Evolutionary conservation across 2,888 invertebrate genomes (phyloP).

Genomic region (Brachyptera putata): DNA sequence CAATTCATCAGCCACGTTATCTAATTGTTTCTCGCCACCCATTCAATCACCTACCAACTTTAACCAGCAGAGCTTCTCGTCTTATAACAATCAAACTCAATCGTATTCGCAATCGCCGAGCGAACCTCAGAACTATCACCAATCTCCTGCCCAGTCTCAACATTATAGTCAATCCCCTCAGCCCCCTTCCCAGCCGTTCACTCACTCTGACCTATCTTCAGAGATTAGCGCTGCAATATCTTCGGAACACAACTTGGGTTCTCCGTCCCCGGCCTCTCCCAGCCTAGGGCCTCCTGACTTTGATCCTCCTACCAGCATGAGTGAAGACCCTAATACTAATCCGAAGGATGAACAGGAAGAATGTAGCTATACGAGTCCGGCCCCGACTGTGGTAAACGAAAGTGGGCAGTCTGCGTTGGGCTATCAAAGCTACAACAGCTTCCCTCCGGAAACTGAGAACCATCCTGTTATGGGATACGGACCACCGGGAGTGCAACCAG

Average conservation of each 20-base stretch:
- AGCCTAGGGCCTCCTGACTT: slow-evolving; percentile 66
- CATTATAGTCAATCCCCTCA: slow-evolving; percentile 48
- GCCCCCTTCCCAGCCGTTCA: slow-evolving; percentile 50
- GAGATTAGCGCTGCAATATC: slow-evolving; percentile 77
- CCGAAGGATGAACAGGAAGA: slow-evolving; percentile 23
- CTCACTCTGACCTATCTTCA: slow-evolving; percentile 69
- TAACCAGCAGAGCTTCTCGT: slow-evolving; percentile 41
- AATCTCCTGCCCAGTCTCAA: slow-evolving; percentile 46
- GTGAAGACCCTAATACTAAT: slow-evolving; percentile 40
- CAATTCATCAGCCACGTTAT: slow-evolving; percentile 47
- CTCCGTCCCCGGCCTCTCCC: slow-evolving; percentile 65
- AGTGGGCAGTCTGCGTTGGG: slow-evolving; percentile 31
- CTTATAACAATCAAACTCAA: slow-evolving; percentile 37
- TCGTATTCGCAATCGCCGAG: slow-evolving; percentile 38
- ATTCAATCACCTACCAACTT: slow-evolving; percentile 50
- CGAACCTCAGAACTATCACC: slow-evolving; percentile 39
- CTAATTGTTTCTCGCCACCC: slow-evolving; percentile 50
- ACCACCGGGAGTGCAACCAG: slow-evolving; percentile 31
- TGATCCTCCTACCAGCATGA: slow-evolving; percentile 62
- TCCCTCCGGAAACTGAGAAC: slow-evolving; percentile 36
- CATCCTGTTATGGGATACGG: slow-evolving; percentile 31
- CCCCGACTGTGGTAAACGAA: slow-evolving; percentile 23
- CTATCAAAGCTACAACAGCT: slow-evolving; percentile 38
- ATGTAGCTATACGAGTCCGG: slow-evolving; percentile 49
- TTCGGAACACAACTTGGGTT: slow-evolving; percentile 56